Percentiles rank a stretch among this genome's conserved stretches.
These are phyloP conservation scores for Stramonita haemastoma DNA, from an alignment of 2,888 invertebrate species.

Conservation along the genomic window DNA sequence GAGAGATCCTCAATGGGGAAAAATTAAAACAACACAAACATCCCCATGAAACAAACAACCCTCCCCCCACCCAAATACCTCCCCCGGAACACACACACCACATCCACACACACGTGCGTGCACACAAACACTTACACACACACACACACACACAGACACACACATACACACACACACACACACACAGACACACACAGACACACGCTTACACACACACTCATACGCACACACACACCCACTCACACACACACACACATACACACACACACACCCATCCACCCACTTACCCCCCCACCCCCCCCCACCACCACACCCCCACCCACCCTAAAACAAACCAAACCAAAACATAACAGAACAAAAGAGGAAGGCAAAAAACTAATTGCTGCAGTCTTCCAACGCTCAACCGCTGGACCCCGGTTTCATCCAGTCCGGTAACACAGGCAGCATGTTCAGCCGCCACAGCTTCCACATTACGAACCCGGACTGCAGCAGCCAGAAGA, in stretches of 20 bases:
- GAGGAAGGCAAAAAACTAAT: neutral
- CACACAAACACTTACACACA: neutral
- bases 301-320: neutral
- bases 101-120: no score
- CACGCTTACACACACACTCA: slow-evolving; percentile 15
- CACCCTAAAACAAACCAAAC: neutral
- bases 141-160: slow-evolving; percentile 4
- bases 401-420: slow-evolving; percentile 41
- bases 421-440: slow-evolving; percentile 47
- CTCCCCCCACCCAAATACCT: no score
- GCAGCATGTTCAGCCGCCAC: slow-evolving; percentile 55
- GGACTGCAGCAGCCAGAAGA: slow-evolving; percentile 52
- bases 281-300: neutral
- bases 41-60: no score
- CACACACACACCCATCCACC: neutral
- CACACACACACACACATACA: neutral
- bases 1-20: no score
- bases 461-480: slow-evolving; percentile 54
- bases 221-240: neutral
- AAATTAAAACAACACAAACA: no score
- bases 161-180: slow-evolving; percentile 19
- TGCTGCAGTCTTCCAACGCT: neutral
- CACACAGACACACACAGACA: slow-evolving; percentile 16
- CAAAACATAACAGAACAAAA: neutral
- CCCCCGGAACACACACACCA: no score